Evolutionary conservation across 2,797 vertebrate species (phyloP), one percentile per base, ranked within the genome.

Genomic region (Darevskia nairensis): DNA sequence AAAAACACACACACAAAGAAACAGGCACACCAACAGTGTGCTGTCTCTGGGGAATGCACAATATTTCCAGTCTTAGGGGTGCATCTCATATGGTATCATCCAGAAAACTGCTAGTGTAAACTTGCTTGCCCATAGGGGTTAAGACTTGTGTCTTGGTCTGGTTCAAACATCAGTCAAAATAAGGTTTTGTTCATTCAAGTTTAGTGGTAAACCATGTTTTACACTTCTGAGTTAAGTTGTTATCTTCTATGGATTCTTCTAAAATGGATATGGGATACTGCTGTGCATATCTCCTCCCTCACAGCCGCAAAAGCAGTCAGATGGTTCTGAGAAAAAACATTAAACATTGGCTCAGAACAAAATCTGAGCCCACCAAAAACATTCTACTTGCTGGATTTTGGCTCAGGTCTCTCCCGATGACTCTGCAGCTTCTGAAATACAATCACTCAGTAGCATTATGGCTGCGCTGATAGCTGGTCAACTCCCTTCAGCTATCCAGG

Each of bases 401-500:
- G 82, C 46, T 23, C 64, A 25, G 35, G 11, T 85, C 50, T 77
- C 17, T 35, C 35, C 32, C 3, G 9, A 69, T 83, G 85, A 83
- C n/a, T 86, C 17, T 50, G n/a, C 19, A 27, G 44, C 79, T 82
- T 32, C 61, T 71, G 71, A 89, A 86, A 86, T 29, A 41, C 64
- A 85, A 74, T 85, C 25, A 10, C 29, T 82, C 79, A 82, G 59
- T 55, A 41, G 78, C 61, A 8, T 66, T 44, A 13, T 59, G 29
- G 19, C 79, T 46, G 29, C 19, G 13, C 50, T 82, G 72, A 77
- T 64, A n/a, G 39, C 78, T 11, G 2, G 78, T 46, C 74, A 64
- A 86, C 79, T 74, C 86, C 79, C 84, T 88, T 78, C 78, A 6
- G 32, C 41, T 88, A 23, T 78, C 89, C 46, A 88, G 89, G 89